Base-by-base conservation (phyloP, 2,113 vertebrate genomes). In the Nothoprocta pentlandii region DNA sequence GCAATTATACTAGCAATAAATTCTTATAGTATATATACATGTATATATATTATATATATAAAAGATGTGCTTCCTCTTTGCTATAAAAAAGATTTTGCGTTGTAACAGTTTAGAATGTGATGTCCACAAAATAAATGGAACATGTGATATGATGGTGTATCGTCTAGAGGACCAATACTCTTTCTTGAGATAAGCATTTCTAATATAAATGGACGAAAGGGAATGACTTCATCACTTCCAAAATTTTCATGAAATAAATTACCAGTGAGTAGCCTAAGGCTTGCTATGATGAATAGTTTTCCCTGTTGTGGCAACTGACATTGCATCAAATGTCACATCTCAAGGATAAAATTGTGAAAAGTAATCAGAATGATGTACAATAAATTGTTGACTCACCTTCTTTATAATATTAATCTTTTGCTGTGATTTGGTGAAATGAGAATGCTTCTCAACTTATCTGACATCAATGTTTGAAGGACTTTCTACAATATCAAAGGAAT, bases 211-310 rank as follows among this genome's bases (percentile, higher is more conserved):
- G 59, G 41, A 26, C 28, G 80, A 93, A 86, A 83, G 16, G 54
- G 28, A 58, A 58, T 17, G 0, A 67, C 85, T 95, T 90, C 46
- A 85, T 70, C n/a, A 12, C 46, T 94, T 92, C 70, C n/a, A 54
- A 80, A 87, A 87, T 67, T 73, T 61, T 88, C 82, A 36, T 73
- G 54, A 86, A 95, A 95, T 42, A 84, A 86, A 88, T 94, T 88
- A 90, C 56, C 68, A 86, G 58, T 59, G 93, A 77, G 64, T 88
- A 93, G 56, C 85, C 73, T 39, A 46, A 80, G 61, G 82, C 76
- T 90, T 93, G 39, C 73, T 83, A n/a, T 42, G 51, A 87, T 54
- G 46, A 75, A 69, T 62, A 34, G 2, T 88, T 96, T 94, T 86
- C 68, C 68, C 92, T 74, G 41, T 46, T 90, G 8, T 80, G 68